Base-by-base conservation (phyloP, 2,113 vertebrate species). In the Channa argus region DNA sequence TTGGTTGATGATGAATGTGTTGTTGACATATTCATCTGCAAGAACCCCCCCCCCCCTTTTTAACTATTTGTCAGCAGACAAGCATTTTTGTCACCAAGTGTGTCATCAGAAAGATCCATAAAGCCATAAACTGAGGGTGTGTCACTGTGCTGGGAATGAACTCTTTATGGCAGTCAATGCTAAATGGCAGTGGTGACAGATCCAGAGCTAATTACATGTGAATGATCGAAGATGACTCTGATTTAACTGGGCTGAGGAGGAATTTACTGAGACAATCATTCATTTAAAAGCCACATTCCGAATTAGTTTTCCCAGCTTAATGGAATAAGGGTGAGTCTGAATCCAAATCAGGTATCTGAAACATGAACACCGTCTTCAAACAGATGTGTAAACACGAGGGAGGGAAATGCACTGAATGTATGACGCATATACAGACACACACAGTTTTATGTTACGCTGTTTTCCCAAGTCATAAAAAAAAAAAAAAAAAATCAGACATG, bases 141-240 rank as follows among this genome's bases (percentile, higher is more conserved):
- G 53, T 65, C 12, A 47, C 0, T 47, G 9, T 53, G 24, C 24
- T 24, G 24, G 24, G 71, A 59, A 70, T 66, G 14, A 51, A 47
- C 53, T 63, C 12, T 50, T 75, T 68, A 41, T 8, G 34, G 49
- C 11, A 8, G 63, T 36, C 11, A 1, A 38, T 13, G n/a, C 51
- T 24, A 72, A 39, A 41, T 47, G 36, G 49, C 59, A 15, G 34
- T 34, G 47, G 36, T 44, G 70, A 39, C 11, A 8, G 52, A 36
- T 65, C 55, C 5, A 13, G 37, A 62, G 56, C 61, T 69, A 79
- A 79, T 72, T 77, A 50, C 66, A 64, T 2, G 60, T 37, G 41
- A 62, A 43, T 37, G 36, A 39, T 6, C 39, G 51, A 46, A 45
- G 65, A 84, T 82, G 75, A 53, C n/a, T 66, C 2, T 44, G 38